A percentile compares a stretch with the other conserved stretches of the same genome.
Evolutionary conservation across 2,113 vertebrate genomes (phyloP).

Genomic region (Anolis carolinensis): DNA sequence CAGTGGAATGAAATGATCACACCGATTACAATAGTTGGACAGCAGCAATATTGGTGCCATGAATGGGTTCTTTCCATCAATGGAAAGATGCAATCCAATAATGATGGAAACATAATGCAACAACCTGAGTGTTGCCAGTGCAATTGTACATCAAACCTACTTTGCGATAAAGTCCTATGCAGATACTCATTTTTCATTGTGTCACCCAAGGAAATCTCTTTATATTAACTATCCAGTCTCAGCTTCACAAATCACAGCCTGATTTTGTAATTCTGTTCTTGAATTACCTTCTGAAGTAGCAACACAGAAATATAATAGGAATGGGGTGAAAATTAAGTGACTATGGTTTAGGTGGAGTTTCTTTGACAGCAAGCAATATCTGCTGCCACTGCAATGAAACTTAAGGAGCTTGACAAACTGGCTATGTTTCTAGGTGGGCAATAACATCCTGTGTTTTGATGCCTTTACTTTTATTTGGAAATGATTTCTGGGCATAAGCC

Average conservation of each 20-base stretch:
- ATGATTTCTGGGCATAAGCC: neutral
- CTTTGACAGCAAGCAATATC: neutral
- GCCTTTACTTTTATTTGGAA: constrained; percentile 3
- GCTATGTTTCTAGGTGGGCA: neutral
- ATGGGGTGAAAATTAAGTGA: neutral
- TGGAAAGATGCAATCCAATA: no score
- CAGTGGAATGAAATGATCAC: no score
- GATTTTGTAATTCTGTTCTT: neutral
- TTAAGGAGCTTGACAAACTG: neutral
- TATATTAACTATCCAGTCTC: neutral
- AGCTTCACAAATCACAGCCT: neutral
- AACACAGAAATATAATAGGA: neutral
- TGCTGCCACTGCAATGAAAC: neutral
- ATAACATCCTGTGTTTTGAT: neutral
- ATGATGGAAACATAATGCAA: no score
- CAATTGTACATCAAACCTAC: no score
- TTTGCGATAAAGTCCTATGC: no score
- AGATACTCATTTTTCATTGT: neutral
- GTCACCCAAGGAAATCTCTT: neutral
- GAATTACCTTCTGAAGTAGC: neutral
- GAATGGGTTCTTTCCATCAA: no score
- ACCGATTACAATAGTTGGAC: no score
- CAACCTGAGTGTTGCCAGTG: no score
- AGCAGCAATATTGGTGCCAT: no score
- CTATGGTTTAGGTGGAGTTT: neutral